Percentiles rank a stretch among this genome's conserved stretches.
These are phyloP conservation scores for Vidua macroura DNA, from an alignment of 2,113 vertebrate genomes.

Conservation along the genomic window DNA sequence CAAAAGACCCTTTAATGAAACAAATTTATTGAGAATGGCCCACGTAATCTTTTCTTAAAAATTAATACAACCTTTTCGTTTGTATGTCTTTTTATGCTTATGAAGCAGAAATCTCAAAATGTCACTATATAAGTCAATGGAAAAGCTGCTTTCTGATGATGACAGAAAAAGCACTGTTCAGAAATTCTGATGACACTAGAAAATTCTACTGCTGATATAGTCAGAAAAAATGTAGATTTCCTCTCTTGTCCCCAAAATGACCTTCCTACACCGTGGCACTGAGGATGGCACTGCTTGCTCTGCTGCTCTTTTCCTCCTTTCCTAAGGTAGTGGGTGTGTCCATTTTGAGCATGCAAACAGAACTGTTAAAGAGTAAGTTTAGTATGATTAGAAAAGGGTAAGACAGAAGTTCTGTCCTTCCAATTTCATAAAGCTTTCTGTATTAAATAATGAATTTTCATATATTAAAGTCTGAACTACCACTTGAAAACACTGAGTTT, in stretches of 20 bases:
- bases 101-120: not conserved
- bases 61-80: not conserved
- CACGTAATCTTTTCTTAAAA: rapidly evolving
- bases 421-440: not conserved
- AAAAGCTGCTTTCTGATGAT: not conserved
- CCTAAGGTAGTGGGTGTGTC: not conserved
- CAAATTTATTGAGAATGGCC: not conserved
- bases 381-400: not conserved
- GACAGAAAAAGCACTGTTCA: not conserved
- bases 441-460: not conserved
- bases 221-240: not conserved
- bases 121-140: rapidly evolving
- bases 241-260: not conserved
- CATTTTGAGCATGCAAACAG: not conserved
- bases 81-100: rapidly evolving
- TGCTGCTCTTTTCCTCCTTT: not conserved
- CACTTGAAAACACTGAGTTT: not conserved
- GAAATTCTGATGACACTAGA: not conserved
- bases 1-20: not conserved
- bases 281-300: not conserved
- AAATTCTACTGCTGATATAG: not conserved
- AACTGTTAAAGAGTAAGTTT: not conserved
- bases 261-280: not conserved
- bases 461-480: not conserved
- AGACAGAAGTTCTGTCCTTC: not conserved